Percentiles rank a stretch among this genome's conserved stretches.
phyloP scores from a whole-genome alignment of 2,797 vertebrate genomes.

The Odontamblyopus lacepedii region DNA sequence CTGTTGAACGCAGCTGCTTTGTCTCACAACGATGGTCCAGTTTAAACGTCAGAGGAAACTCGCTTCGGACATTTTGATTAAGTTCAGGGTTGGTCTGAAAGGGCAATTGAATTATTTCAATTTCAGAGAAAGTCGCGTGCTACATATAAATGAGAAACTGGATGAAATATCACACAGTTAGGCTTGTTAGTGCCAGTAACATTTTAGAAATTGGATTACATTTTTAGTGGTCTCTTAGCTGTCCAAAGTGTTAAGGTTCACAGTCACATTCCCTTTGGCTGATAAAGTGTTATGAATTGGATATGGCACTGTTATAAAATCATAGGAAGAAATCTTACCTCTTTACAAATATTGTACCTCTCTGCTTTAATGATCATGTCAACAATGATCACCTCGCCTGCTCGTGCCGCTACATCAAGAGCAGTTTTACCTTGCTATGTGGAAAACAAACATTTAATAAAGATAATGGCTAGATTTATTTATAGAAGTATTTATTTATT shows the following conservation, averaged over 20 bases:
- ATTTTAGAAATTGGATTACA: slow-evolving; percentile 2
- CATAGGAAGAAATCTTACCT: slow-evolving; percentile 68
- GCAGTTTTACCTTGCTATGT: slow-evolving; percentile 85
- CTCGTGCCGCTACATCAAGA: slow-evolving; percentile 85
- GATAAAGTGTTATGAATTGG: slow-evolving; percentile 39
- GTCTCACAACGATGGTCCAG: slow-evolving; percentile 86
- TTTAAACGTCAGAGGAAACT: slow-evolving; percentile 84
- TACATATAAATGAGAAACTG: slow-evolving; percentile 27
- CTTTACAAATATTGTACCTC: slow-evolving; percentile 79
- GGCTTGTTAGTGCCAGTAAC: slow-evolving; percentile 48
- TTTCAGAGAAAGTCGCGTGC: slow-evolving; percentile 64
- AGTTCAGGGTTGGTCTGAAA: slow-evolving; percentile 75
- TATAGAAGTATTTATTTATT: neutral
- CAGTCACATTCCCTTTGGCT: slow-evolving; percentile 17
- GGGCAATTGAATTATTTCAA: slow-evolving; percentile 76
- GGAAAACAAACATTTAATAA: neutral
- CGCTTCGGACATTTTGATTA: slow-evolving; percentile 59
- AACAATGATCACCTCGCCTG: slow-evolving; percentile 82
- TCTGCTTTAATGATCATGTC: slow-evolving; percentile 97
- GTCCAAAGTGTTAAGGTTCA: slow-evolving; percentile 34
- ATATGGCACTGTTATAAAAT: slow-evolving; percentile 21
- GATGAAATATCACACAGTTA: slow-evolving; percentile 46
- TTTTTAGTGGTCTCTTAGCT: slow-evolving; percentile 40
- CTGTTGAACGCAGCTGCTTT: slow-evolving; percentile 75
- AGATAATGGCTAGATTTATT: neutral